phyloP scores from a whole-genome alignment of 1,140 invertebrate species.

The Tribolium castaneum region DNA sequence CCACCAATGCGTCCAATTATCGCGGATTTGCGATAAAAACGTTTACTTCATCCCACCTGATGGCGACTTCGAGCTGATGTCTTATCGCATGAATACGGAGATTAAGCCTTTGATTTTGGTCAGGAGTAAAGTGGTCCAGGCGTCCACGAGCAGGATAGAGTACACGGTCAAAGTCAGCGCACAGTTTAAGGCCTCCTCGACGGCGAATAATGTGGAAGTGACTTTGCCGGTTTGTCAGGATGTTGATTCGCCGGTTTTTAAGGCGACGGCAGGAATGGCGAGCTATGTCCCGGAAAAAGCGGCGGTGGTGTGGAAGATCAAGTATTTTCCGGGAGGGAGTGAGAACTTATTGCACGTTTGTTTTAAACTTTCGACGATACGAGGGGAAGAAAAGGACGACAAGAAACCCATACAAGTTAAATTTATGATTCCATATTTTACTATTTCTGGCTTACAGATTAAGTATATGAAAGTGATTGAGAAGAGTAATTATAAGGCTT shows the following conservation, averaged over 20 bases:
- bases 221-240: conserved; percentile 15
- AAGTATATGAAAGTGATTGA: conserved; percentile 23
- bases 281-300: neutral
- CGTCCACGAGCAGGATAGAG: neutral
- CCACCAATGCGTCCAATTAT: conserved; percentile 31
- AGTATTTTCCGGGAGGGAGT: conserved; percentile 1
- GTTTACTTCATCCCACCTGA: conserved; percentile 26
- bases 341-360: neutral
- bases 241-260: conserved; percentile 25
- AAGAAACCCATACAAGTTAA: conserved; percentile 16
- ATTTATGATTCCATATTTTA: conserved; percentile 37
- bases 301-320: conserved; percentile 17
- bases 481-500: conserved; percentile 25
- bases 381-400: neutral
- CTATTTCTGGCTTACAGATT: conserved; percentile 34
- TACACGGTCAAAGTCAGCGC: neutral
- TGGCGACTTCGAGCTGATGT: conserved; percentile 26
- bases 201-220: conserved; percentile 12
- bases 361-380: conserved; percentile 6
- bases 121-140: neutral
- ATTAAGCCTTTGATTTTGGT: conserved; percentile 14
- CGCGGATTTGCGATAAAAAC: conserved; percentile 11
- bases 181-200: conserved; percentile 6
- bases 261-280: neutral
- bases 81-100: conserved; percentile 16